Evolutionary conservation across 2,113 vertebrate genomes (phyloP), one percentile per base, ranked within the genome.

Genomic region (Upupa epops): DNA sequence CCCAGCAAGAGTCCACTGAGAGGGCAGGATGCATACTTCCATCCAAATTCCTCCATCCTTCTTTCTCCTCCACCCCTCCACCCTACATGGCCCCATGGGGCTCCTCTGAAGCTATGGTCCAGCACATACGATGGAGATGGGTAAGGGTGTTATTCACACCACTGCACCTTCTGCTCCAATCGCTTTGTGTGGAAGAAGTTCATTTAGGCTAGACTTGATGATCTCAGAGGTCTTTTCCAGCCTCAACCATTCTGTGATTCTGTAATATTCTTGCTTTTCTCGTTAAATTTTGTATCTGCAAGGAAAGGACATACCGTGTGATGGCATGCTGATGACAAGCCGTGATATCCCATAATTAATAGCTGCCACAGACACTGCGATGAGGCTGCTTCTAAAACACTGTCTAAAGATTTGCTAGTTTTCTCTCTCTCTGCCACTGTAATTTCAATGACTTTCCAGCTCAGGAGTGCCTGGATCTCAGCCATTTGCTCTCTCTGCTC

Each of bases 121-220:
- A n/a, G 21, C 3, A 37, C 12, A 60, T 3, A 3, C 0, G 1
- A 9, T 42, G 29, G 26, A 69, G 48, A 21, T 12, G 1, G 5
- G 25, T 13, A 48, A 49, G 31, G 26, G 20, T 0, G 0, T 34
- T 31, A 22, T 83, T 80, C 40, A 72, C 20, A 20, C 15, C 12
- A 9, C 22, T 17, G 26, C 9, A 71, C 45, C 32, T 58, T 48
- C 55, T 68, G 15, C 19, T 60, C 3, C 6, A 3, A 1, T 31
- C 59, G 18, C 24, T 21, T 45, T 68, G 5, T 2, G 3, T 46
- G 19, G 28, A 74, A 86, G 5, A 54, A 49, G 5, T 28, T 36
- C 13, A 36, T 52, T 42, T 42, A 42, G 40, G 15, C 40, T 42
- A 15, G 40, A 42, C 40, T 42, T 42, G 40, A 15, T 42, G 40